Evolutionary conservation across 2,888 invertebrate species (phyloP).

Genomic region (Cartodere bifasciata): DNA sequence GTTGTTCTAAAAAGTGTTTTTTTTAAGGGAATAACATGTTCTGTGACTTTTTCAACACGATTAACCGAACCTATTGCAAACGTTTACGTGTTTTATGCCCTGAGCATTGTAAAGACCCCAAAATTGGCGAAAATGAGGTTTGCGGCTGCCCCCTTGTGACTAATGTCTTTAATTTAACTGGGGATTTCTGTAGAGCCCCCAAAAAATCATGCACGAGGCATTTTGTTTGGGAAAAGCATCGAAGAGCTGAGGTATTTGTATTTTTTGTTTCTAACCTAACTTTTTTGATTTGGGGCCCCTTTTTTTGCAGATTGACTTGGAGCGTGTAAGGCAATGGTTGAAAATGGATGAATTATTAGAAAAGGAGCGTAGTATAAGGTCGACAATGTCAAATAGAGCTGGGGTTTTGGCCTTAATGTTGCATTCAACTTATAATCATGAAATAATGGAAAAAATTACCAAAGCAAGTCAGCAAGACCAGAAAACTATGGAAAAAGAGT

Average conservation of each 20-base stretch:
- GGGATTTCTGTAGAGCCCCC: conserved; percentile 75
- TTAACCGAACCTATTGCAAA: conserved; percentile 89
- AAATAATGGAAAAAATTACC: conserved; percentile 63
- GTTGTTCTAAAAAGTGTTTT: conserved; percentile 1
- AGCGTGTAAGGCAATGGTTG: conserved; percentile 82
- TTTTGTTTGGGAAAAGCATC: conserved; percentile 90
- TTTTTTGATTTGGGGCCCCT: too few species aligned
- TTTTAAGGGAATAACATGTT: conserved; percentile 74
- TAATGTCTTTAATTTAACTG: conserved; percentile 72
- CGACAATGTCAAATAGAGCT: conserved; percentile 62
- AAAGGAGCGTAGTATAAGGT: conserved; percentile 78
- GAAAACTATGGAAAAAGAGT: conserved; percentile 38
- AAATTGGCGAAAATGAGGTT: conserved; percentile 74
- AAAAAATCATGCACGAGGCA: conserved; percentile 87
- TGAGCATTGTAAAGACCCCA: conserved; percentile 91
- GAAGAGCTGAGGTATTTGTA: conserved; percentile 68
- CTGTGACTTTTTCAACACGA: conserved; percentile 88
- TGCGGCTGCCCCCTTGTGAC: conserved; percentile 87
- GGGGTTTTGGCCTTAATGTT: conserved; percentile 88
- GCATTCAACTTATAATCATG: conserved; percentile 95
- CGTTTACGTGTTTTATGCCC: conserved; percentile 90
- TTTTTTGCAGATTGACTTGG: conserved; percentile 69
- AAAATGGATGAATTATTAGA: conserved; percentile 88
- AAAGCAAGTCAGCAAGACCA: conserved; percentile 39
- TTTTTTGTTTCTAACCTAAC: background rate